Percentiles rank a stretch among this genome's conserved stretches.
These are phyloP conservation scores for Sciurus vulgaris DNA, from an alignment of 2,797 vertebrate species.

Conservation along the genomic window DNA sequence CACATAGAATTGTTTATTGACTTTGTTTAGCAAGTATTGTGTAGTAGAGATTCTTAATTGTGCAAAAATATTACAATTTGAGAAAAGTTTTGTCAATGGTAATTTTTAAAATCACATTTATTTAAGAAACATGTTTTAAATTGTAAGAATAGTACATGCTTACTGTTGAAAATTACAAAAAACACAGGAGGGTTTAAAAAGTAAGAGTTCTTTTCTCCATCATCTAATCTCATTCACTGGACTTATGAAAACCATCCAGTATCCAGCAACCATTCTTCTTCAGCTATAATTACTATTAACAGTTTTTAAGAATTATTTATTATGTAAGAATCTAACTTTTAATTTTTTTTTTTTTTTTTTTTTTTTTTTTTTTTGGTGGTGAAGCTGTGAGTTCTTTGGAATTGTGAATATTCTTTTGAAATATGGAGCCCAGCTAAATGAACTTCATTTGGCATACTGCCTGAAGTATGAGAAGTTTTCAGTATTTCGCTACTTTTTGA, in stretches of 20 bases:
- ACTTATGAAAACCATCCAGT: not conserved
- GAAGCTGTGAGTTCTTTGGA: conserved; percentile 80
- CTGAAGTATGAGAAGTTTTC: conserved; percentile 86
- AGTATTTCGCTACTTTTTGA: conserved; percentile 88
- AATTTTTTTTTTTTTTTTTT: not conserved
- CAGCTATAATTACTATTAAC: not conserved
- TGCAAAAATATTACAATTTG: conserved; percentile 15
- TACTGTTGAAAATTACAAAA: conserved; percentile 31
- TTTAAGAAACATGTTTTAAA: conserved; percentile 27
- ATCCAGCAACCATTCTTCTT: not conserved
- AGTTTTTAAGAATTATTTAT: conserved; percentile 35
- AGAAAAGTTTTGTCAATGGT: conserved; percentile 44
- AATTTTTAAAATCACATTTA: not conserved
- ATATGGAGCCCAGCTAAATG: conserved; percentile 86
- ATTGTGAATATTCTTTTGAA: conserved; percentile 88
- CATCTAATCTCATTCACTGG: not conserved
- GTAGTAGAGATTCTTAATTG: conserved; percentile 37
- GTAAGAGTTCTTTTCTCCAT: not conserved
- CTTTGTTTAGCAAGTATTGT: conserved; percentile 51
- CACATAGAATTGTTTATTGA: conserved; percentile 33
- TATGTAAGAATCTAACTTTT: conserved; percentile 57
- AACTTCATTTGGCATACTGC: conserved; percentile 87
- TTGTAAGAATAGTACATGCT: not conserved
- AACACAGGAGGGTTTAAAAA: not conserved
- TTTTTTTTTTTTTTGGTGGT: conserved; percentile 17